Evolutionary conservation across 2,888 invertebrate species (phyloP).

Genomic region (Neoascia interrupta): DNA sequence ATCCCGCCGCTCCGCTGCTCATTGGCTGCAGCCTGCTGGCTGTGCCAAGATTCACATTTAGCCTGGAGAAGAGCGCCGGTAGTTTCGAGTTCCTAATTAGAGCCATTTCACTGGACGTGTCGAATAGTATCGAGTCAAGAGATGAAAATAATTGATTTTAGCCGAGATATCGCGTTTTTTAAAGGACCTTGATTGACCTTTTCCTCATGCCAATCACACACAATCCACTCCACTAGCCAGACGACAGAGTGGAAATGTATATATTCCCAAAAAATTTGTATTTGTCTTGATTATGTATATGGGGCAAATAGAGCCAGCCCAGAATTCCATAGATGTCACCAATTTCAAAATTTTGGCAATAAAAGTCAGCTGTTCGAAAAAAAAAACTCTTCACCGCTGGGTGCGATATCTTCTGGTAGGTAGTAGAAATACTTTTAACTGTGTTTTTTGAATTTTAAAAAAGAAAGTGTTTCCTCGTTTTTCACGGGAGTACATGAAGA

Average conservation of each 20-base stretch:
- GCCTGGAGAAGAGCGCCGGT: slow-evolving; percentile 28
- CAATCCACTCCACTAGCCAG: slow-evolving; percentile 13
- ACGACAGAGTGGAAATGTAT: neutral
- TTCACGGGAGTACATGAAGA: no score
- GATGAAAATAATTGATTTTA: neutral
- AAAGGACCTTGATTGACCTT: slow-evolving; percentile 77
- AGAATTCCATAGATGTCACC: slow-evolving; percentile 42
- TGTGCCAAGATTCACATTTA: slow-evolving; percentile 7
- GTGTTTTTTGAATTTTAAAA: neutral
- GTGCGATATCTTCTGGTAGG: slow-evolving; percentile 19
- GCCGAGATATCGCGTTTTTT: slow-evolving; percentile 4
- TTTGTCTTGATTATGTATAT: neutral
- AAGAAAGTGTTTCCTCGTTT: neutral
- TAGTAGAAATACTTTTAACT: neutral
- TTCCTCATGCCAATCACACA: slow-evolving; percentile 53
- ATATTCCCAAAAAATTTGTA: slow-evolving; percentile 9
- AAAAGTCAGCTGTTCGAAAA: slow-evolving; percentile 26
- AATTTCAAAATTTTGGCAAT: slow-evolving; percentile 2
- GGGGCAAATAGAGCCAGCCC: neutral
- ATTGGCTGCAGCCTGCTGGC: slow-evolving; percentile 29
- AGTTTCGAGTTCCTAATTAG: slow-evolving; percentile 46
- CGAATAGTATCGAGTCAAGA: neutral
- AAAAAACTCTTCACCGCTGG: neutral
- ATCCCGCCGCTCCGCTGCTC: slow-evolving; percentile 7
- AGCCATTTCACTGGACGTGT: slow-evolving; percentile 18